Base-by-base conservation (phyloP, 1,140 invertebrate genomes). In the Agrypnia vestita region DNA sequence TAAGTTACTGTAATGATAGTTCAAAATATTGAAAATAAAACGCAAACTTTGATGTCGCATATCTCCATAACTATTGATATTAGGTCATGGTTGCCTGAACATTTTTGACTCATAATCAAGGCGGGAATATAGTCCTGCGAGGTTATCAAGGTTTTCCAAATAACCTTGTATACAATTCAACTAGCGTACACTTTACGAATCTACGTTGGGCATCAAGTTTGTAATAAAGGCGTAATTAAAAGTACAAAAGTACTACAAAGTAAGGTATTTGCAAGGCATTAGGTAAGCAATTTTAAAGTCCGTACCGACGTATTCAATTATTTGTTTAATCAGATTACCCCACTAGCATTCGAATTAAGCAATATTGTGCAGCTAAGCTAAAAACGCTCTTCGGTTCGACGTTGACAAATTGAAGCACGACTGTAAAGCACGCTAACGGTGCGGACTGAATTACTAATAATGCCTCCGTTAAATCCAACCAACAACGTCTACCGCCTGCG, bases 321-420 rank as follows among this genome's bases (percentile, higher is more conserved):
- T 59, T 59, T 59, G 55, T 59, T 35, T 59, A 59, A 59, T 59
- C 55, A 21, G 21, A 59, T 59, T 17, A 19, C 15, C n/a, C 19
- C 53, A 56, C 6, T 59, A 59, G 55, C 55, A 59, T 59, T 59
- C 55, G 55, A 59, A 59, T 59, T 59, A 59, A 59, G 55, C 55
- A 59, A 59, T 59, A 59, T 64, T 64, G 43, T 44, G 43, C 35
- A 35, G 19, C 35, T 19, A 25, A 44, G 61, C 35, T 64, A 44
- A 64, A 64, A 64, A 35, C 21, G 43, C 19, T 44, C 61, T 21
- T 53, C 12, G 21, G 9, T n/a, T 21, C 21, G 61, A 64, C 61
- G 61, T 64, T 64, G 61, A 64, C 61, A 64, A 64, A 64, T 64
- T 43, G 35, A 64, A 64, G 21, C 25, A 64, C 61, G 43, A 64